Percentiles rank a stretch among this genome's conserved stretches.
Evolutionary conservation across 53 echinoderm and acorn worm genomes (phyloP).

Genomic region (Glandiceps talaboti): DNA sequence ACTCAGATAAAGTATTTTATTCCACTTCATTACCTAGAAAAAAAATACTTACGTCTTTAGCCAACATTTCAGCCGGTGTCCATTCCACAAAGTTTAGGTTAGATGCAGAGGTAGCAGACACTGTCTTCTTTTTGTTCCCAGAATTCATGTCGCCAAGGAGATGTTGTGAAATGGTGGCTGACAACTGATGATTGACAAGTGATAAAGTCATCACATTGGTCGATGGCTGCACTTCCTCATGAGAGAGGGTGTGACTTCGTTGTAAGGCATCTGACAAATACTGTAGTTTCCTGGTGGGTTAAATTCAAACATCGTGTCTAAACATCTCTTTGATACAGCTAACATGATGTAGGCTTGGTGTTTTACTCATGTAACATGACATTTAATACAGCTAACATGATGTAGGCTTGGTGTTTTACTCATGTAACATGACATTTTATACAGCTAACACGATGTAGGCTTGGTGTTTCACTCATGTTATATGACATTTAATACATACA

Average conservation of each 20-base stretch:
- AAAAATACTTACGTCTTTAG: constrained; percentile 72
- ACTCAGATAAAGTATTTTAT: too few relatives aligned
- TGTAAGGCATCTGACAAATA: constrained; percentile 82
- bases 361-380: too few relatives aligned
- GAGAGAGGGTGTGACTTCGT: constrained; percentile 45
- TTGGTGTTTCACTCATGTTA: too few relatives aligned
- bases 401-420: too few relatives aligned
- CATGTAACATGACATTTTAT: too few relatives aligned
- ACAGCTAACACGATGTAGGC: too few relatives aligned
- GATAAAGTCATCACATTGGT: constrained; percentile 87
- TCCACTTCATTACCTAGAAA: too few relatives aligned
- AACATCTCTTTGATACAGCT: too few relatives aligned
- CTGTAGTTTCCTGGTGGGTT: constrained; percentile 39
- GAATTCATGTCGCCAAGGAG: constrained; percentile 50
- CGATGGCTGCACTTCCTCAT: constrained; percentile 20
- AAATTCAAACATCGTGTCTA: background rate
- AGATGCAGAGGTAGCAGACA: background rate
- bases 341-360: too few relatives aligned
- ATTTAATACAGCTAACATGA: too few relatives aligned
- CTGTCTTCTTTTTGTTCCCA: constrained; percentile 17
- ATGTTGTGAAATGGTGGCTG: constrained; percentile 59
- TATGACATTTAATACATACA: too few relatives aligned
- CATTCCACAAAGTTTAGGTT: constrained; percentile 75
- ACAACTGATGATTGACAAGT: constrained; percentile 64
- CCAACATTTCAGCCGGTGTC: constrained; percentile 89